Base-by-base conservation (phyloP, 2,113 vertebrate species). In the Sakesphorus luctuosus region DNA sequence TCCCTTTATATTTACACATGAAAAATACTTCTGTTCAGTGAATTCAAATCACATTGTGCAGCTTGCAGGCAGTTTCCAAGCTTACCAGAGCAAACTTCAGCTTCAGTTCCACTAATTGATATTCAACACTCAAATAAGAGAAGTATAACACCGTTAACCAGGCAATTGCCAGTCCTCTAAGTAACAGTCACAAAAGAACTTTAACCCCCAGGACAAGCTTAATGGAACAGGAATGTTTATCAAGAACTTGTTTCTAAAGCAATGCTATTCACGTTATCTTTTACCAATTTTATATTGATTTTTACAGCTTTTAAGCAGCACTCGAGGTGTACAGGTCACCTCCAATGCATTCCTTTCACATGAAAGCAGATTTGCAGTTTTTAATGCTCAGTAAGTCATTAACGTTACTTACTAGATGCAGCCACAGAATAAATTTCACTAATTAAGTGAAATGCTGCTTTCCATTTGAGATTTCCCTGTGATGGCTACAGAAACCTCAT, bases 251-350 rank as follows among this genome's bases (percentile, higher is more conserved):
- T 29, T 94, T 52, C 47, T 80, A 52, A 89, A 66, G 79, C 0
- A 0, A 44, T 31, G 47, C 66, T 63, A 74, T 24, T 55, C 87
- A 61, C 0, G 1, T 29, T 67, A 74, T 47, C 88, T 78, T 84
- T 86, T n/a, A 68, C n/a, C 80, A 82, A 89, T 62, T 87, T 76
- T 56, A 50, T 56, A 61, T 26, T 66, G 63, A 66, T 79, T 95
- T 90, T 90, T 72, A 71, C 93, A 84, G 65, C 85, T 94, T 93
- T 91, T 55, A 85, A 90, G 63, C 35, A 88, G 49, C 62, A 71
- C 21, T 84, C 79, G 8, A 66, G 82, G 87, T 76, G 78, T 91
- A 44, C 23, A 68, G 89, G 78, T 88, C 82, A 69, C 35, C 50
- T 73, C 26, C 74, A 76, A 31, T 12, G 28, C 33, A 69, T 18